A percentile compares a stretch with the other conserved stretches of the same genome.
Conservation (phyloP, 2,113 vertebrate genomes). For the Dasyurus viverrinus region DNA sequence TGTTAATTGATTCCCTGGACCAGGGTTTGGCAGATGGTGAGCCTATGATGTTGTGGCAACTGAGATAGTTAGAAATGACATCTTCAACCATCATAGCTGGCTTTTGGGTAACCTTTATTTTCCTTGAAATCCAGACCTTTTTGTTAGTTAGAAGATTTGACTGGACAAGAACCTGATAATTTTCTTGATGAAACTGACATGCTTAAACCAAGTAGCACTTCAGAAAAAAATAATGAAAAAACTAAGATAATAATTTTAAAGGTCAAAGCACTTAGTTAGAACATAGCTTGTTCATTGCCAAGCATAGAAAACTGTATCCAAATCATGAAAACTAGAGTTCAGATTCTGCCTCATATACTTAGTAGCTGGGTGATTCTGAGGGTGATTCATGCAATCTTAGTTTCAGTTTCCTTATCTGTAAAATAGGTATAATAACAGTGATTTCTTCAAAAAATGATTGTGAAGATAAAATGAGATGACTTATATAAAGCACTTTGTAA, state of each 20-base stretch:
- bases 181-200: background rate
- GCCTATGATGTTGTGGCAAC: too few relatives aligned
- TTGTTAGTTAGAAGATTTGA: background rate
- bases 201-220: background rate
- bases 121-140: background rate
- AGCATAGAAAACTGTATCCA: background rate
- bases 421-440: background rate
- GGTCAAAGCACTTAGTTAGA: background rate
- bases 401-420: background rate
- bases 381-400: background rate
- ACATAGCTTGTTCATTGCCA: background rate
- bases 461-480: background rate
- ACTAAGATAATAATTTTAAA: background rate
- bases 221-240: background rate
- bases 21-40: background rate
- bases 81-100: background rate
- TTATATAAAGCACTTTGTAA: background rate
- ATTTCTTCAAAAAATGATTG: background rate
- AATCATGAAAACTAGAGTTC: background rate
- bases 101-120: background rate
- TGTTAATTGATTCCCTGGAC: background rate
- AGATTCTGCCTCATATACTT: background rate
- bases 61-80: background rate
- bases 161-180: background rate
- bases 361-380: background rate